Conservation (phyloP, 1,140 invertebrate species). For the Eriocheir sinensis region DNA sequence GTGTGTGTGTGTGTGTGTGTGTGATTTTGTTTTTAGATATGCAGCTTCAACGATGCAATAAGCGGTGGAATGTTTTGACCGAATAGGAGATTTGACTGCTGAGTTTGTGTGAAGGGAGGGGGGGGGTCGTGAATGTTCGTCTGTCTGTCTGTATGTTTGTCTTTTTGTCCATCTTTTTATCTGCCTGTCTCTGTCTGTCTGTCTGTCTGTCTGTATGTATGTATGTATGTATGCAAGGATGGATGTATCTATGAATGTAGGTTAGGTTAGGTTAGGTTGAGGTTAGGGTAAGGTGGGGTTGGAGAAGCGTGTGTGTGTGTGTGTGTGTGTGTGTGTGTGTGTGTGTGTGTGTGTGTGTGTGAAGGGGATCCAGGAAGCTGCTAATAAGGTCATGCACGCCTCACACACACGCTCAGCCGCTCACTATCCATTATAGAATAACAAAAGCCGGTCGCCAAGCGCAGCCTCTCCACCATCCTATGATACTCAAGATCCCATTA, state of each 20-base stretch:
- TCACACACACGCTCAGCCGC: no score
- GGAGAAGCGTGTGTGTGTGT: background rate
- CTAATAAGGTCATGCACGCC: background rate
- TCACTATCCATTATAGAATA: background rate
- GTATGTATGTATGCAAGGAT: background rate
- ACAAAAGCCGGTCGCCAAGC: background rate
- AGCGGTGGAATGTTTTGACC: no score
- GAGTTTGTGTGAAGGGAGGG: background rate
- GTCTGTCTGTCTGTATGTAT: background rate
- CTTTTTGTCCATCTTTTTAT: background rate
- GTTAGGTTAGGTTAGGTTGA: background rate
- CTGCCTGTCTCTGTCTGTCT: background rate
- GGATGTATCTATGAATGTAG: background rate
- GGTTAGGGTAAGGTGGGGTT: background rate
- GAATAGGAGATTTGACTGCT: background rate
- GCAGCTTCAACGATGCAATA: no score
- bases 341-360: background rate
- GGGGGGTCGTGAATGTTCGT: background rate
- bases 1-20: background rate
- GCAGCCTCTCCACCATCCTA: background rate
- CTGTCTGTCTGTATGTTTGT: background rate
- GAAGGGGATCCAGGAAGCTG: no score
- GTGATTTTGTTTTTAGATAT: no score
- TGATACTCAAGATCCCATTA: background rate
- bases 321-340: conserved; percentile 20